phyloP scores from a whole-genome alignment of 2,888 invertebrate genomes.

The Calephelis perditalis region DNA sequence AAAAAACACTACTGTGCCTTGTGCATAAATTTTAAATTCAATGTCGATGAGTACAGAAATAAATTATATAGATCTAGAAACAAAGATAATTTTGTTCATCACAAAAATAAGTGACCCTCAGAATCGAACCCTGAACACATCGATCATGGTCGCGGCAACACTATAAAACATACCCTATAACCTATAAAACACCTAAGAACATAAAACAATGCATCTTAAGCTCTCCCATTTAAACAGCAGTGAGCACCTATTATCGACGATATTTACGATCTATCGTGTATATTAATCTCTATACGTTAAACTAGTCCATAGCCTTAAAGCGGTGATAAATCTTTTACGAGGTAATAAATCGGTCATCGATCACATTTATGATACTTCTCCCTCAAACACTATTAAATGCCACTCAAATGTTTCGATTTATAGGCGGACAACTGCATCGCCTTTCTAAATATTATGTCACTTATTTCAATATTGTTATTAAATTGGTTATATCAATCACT shows the following conservation, averaged over 20 bases:
- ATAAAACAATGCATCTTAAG: not conserved
- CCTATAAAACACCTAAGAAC: not conserved
- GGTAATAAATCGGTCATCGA: conserved; percentile 17
- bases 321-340: conserved; percentile 7
- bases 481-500: conserved; percentile 2
- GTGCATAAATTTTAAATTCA: no score
- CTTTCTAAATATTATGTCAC: not conserved
- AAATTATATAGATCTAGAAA: no score
- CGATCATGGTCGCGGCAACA: no score
- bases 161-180: no score
- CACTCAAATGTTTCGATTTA: conserved; percentile 6
- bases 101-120: no score
- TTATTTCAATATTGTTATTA: not conserved
- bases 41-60: no score
- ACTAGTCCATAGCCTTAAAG: conserved; percentile 4
- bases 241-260: not conserved
- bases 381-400: conserved; percentile 5
- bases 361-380: conserved; percentile 7
- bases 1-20: no score
- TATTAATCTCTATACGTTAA: conserved; percentile 4
- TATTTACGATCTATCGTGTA: conserved; percentile 7
- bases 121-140: no score
- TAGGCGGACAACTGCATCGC: not conserved
- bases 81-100: no score
- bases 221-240: not conserved